These are phyloP conservation scores for Proteles cristata DNA, from an alignment of 2,113 vertebrate genomes.

Conservation along the genomic window DNA sequence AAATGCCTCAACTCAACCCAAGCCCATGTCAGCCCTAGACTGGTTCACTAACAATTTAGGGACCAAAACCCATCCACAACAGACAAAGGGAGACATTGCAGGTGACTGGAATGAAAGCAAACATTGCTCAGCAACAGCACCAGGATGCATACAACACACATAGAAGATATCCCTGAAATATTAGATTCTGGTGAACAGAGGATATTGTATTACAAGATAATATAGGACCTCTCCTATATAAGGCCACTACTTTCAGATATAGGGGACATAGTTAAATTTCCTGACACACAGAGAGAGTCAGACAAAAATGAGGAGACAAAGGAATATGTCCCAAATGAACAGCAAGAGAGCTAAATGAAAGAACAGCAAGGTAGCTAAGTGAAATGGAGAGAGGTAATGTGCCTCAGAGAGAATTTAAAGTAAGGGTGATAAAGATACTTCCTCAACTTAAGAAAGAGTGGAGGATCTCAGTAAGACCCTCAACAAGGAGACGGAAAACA, in stretches of 20 bases:
- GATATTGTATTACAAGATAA: neutral
- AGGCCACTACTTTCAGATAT: neutral
- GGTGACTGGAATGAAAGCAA: neutral
- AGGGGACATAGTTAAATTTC: neutral
- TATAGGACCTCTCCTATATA: neutral
- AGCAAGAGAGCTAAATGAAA: too few relatives aligned
- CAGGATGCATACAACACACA: neutral
- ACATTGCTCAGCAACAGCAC: neutral
- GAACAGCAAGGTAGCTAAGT: neutral
- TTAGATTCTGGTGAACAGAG: neutral
- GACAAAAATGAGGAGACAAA: neutral
- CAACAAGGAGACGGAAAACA: neutral
- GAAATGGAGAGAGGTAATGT: neutral
- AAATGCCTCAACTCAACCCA: neutral
- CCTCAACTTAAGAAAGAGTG: neutral
- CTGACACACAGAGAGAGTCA: neutral
- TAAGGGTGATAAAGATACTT: neutral
- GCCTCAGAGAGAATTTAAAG: neutral
- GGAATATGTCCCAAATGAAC: neutral
- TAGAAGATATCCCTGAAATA: neutral
- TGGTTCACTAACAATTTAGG: neutral
- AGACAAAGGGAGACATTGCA: neutral
- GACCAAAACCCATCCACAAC: neutral
- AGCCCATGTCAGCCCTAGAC: neutral
- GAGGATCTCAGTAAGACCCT: neutral